Base-by-base conservation (phyloP, 37 sponge, comb jelly and placozoan species). In the Chondrilla cf. caribensis region DNA sequence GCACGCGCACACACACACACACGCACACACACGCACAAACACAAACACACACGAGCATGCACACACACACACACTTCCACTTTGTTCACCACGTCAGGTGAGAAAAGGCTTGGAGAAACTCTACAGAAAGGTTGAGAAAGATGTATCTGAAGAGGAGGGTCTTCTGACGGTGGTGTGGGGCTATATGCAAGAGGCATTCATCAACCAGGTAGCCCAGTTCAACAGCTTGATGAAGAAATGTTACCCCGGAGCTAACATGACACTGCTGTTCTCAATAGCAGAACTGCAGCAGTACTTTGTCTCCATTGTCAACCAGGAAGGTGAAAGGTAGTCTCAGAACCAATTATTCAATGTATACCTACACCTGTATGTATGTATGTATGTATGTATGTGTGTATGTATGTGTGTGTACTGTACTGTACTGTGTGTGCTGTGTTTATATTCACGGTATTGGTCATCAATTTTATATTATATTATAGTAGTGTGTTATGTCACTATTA, bases 131-230 rank as follows among this genome's bases (percentile, higher is more conserved):
- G 88, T 91, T 37, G 97, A 97, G 84, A 91, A 89, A 82, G 96
- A 97, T 21, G 82, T 97, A 31, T 88, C 87, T 15, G 95, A 91
- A n/a, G 92, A 87, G 54, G 79, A 78, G 70, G 89, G 84, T 0
- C 68, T 84, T 28, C 86, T 92, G 38, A 81, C 90, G 75, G 97
- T 97, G 19, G 88, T 92, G 22, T 97, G 97, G 97, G 93, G 87
- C 0, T 55, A 43, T 60, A 97, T 94, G 92, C 97, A 97, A 66
- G 80, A 89, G 38, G 86, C 93, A 7, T 91, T 97, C 58, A 87
- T 97, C 26, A 60, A 82, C 21, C 97, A 97, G 51, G 86, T 83
- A 66, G 26, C 55, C 17, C 83, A 87, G 29, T 92, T 94, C 42
- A 54, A 82, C 8, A 72, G 54, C 6, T 86, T 97, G 31, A 92